These are phyloP conservation scores for Virgularia gustaviana DNA, from an alignment of 92 coral and sea anemone species.

Conservation along the genomic window DNA sequence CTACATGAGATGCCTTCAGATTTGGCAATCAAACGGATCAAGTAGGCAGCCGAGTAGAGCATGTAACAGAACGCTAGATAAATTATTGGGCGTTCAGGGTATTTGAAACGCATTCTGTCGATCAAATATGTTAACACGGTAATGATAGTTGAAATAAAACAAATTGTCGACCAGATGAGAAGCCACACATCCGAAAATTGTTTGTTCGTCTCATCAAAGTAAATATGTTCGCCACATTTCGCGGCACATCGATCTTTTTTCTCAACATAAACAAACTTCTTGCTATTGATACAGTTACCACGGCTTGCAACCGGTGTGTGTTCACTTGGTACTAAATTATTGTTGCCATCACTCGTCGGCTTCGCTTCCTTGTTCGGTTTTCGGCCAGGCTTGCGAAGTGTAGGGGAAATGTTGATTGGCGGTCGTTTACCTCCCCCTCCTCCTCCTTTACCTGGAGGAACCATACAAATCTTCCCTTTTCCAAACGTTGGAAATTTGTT, in stretches of 20 bases:
- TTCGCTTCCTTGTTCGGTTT: constrained; percentile 43
- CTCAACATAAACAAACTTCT: constrained; percentile 62
- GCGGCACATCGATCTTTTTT: constrained; percentile 71
- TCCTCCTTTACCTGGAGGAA: not conserved
- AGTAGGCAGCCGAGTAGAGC: constrained; percentile 77
- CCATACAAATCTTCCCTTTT: not conserved
- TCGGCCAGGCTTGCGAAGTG: constrained; percentile 57
- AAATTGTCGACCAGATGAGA: constrained; percentile 84
- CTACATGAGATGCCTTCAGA: constrained; percentile 77
- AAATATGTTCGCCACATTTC: constrained; percentile 70
- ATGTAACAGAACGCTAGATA: constrained; percentile 88
- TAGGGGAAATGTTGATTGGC: constrained; percentile 55
- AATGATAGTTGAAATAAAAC: constrained; percentile 79
- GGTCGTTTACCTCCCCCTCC: too few species aligned
- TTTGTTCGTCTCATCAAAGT: constrained; percentile 66
- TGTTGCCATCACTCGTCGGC: constrained; percentile 12
- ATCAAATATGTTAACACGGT: constrained; percentile 90
- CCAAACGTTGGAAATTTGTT: constrained; percentile 47
- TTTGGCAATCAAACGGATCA: constrained; percentile 75
- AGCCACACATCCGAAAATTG: constrained; percentile 82
- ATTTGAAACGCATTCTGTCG: constrained; percentile 88
- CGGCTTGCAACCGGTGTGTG: constrained; percentile 30
- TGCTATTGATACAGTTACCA: constrained; percentile 60
- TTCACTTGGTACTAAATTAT: constrained; percentile 19
- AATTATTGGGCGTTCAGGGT: constrained; percentile 95